Conservation (phyloP, 2,888 invertebrate genomes). For the Quadroppia sp. region DNA sequence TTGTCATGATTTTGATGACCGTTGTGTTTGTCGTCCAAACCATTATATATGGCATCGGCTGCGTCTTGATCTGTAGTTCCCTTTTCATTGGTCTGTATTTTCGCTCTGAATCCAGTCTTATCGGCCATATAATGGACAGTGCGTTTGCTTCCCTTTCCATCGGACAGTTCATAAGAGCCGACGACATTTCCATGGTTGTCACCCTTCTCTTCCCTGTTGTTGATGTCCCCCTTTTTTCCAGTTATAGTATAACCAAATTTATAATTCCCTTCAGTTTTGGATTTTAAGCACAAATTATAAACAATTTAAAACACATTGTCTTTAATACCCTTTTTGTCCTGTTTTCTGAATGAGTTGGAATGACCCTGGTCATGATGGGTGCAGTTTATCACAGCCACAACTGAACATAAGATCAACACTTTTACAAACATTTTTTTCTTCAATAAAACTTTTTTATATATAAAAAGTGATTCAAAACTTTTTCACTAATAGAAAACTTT, state of each 20-base stretch:
- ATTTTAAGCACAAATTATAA: background rate
- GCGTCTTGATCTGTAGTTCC: background rate
- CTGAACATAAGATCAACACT: background rate
- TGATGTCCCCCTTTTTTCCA: background rate
- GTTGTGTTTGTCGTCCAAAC: background rate
- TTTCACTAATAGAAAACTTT: too few species aligned
- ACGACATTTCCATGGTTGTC: background rate
- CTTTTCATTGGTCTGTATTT: background rate
- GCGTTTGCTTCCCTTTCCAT: background rate
- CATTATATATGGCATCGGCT: background rate
- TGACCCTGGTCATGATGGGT: background rate
- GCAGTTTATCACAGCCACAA: background rate
- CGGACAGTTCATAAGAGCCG: background rate
- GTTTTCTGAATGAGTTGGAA: background rate
- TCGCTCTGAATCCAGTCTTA: background rate
- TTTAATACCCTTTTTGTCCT: background rate
- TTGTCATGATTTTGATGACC: background rate
- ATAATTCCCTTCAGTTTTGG: conserved; percentile 12
- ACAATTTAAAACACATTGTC: too few species aligned
- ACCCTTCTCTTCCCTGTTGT: background rate
- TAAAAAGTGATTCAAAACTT: too few species aligned
- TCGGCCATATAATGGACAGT: background rate
- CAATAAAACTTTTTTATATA: too few species aligned
- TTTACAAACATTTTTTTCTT: background rate
- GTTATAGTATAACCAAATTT: background rate